A percentile compares a stretch with the other conserved stretches of the same genome.
Evolutionary conservation across 2,113 vertebrate genomes (phyloP).

Genomic region (Gavia stellata): DNA sequence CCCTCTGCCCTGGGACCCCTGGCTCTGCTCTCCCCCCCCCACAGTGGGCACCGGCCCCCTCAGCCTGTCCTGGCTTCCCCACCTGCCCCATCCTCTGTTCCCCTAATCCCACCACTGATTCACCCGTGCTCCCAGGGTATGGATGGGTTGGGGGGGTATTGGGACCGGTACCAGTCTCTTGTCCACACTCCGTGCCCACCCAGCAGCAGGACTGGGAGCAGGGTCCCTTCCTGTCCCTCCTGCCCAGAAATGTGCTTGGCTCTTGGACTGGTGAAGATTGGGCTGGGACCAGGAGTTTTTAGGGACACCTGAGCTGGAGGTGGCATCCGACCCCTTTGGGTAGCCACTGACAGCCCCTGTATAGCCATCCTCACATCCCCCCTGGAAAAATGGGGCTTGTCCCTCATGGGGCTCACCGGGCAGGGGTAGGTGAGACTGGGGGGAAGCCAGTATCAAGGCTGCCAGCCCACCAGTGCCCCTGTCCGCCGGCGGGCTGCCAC

Average conservation of each 20-base stretch:
- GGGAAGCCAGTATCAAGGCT: background rate
- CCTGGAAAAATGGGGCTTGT: background rate
- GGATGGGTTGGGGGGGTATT: background rate
- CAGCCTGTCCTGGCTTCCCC: background rate
- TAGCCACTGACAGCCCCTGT: background rate
- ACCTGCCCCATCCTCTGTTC: background rate
- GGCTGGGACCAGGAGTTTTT: background rate
- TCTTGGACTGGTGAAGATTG: background rate
- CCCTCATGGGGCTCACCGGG: background rate
- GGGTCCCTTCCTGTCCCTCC: background rate
- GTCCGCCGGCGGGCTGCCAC: background rate
- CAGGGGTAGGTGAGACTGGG: background rate
- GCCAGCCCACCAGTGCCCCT: background rate
- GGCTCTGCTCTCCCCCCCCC: background rate
- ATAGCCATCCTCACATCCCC: accelerated
- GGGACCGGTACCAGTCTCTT: background rate
- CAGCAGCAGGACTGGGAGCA: background rate
- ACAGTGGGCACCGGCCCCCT: accelerated
- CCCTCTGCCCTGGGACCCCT: background rate
- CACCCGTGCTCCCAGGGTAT: accelerated
- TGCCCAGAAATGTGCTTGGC: background rate
- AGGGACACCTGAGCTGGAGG: background rate
- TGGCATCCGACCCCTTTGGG: background rate
- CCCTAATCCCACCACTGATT: background rate
- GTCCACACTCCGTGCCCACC: background rate